Percentiles rank a stretch among this genome's conserved stretches.
These are phyloP conservation scores for Bergia puertoricense DNA, from an alignment of 92 coral and sea anemone species.

Conservation along the genomic window DNA sequence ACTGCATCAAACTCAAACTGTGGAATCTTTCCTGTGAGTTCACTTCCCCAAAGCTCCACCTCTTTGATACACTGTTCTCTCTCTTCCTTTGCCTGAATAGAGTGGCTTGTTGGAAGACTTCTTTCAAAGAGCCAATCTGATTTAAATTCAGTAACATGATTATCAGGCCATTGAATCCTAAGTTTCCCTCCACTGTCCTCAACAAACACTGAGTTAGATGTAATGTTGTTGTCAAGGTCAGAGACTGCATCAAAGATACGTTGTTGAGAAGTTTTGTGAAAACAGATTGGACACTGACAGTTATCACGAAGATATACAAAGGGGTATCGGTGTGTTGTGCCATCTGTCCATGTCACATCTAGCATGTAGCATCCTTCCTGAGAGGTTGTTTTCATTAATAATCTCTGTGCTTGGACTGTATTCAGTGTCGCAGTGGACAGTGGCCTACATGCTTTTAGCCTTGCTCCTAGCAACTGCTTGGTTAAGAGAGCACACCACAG, in stretches of 20 bases:
- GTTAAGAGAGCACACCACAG: not conserved
- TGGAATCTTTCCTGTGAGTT: conserved; percentile 63
- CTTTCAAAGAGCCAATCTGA: conserved; percentile 64
- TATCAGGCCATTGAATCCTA: conserved; percentile 72
- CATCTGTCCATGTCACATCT: conserved; percentile 71
- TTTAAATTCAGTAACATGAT: conserved; percentile 70
- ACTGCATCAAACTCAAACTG: conserved; percentile 60
- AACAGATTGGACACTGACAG: conserved; percentile 79
- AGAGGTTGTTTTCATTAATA: conserved; percentile 5
- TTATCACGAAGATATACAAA: conserved; percentile 80
- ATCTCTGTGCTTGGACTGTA: not conserved
- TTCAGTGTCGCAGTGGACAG: not conserved
- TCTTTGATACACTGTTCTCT: conserved; percentile 48
- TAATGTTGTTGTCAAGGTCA: conserved; percentile 51
- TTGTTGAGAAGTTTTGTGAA: conserved; percentile 66
- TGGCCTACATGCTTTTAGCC: not conserved
- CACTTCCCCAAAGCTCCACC: conserved; percentile 74
- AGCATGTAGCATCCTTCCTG: conserved; percentile 2
- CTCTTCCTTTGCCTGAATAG: conserved; percentile 1
- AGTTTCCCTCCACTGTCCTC: conserved; percentile 57
- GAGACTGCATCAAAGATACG: conserved; percentile 61
- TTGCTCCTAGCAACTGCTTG: not conserved
- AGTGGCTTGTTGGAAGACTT: conserved; percentile 49
- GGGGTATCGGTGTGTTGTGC: conserved; percentile 62
- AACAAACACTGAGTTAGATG: conserved; percentile 45